Evolutionary conservation across 2,888 invertebrate genomes (phyloP).

Genomic region (Strigamia maritima): DNA sequence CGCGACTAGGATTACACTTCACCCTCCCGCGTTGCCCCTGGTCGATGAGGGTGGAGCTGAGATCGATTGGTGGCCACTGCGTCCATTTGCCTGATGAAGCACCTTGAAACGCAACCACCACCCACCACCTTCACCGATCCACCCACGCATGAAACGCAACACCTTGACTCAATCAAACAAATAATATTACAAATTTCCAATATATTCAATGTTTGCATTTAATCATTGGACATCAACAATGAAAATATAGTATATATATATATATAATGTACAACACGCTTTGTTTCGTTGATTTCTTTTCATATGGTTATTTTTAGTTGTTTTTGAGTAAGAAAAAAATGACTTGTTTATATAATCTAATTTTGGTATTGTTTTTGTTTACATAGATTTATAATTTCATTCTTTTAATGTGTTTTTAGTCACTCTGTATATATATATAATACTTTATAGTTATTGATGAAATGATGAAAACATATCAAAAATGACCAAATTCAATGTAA

Average conservation of each 20-base stretch:
- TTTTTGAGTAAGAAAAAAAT: background rate
- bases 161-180: slow-evolving; percentile 5
- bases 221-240: too few species aligned
- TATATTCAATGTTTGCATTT: too few species aligned
- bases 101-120: slow-evolving; percentile 15
- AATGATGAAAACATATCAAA: background rate
- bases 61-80: slow-evolving; percentile 15
- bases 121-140: background rate
- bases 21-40: slow-evolving; percentile 15
- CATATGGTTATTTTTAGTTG: background rate
- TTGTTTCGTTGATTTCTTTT: too few species aligned
- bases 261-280: too few species aligned
- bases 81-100: slow-evolving; percentile 10
- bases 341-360: background rate
- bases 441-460: too few species aligned
- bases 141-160: slow-evolving; percentile 15
- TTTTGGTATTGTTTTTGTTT: background rate
- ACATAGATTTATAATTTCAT: background rate
- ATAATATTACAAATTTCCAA: background rate
- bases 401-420: background rate
- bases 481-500: background rate
- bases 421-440: too few species aligned
- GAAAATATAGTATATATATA: too few species aligned
- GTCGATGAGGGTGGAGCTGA: slow-evolving; percentile 7
- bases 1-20: slow-evolving; percentile 15